Evolutionary conservation across 2,797 vertebrate species (phyloP), one percentile per base, ranked within the genome.

Genomic region (Esox lucius): DNA sequence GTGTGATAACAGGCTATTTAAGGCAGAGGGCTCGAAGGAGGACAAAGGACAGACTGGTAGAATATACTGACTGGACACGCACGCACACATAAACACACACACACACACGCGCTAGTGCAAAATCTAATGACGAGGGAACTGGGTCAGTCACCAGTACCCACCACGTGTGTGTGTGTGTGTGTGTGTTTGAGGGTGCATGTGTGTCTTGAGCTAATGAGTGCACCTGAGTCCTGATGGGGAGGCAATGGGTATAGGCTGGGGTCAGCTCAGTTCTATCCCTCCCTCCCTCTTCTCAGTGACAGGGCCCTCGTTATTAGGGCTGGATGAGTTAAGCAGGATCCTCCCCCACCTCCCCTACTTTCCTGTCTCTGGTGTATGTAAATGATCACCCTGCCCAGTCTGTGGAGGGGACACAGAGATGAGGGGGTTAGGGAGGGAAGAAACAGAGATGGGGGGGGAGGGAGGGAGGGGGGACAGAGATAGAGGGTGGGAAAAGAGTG

Each of bases 231-330:
- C 46, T 49, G 22, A 70, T 46, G 16, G 42, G 46, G 46, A 70
- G 68, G 42, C 22, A 17, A 66, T n/a, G 22, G 46, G 46, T 70
- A 13, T 2, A 7, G n/a, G 19, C 6, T n/a, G 22, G 46, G 24
- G 46, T 74, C 71, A 65, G 59, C 13, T 22, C n/a, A 62, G 71
- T 33, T 33, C 26, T 68, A n/a, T 39, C 33, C 16, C 64, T 77
- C 72, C 19, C 1, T 61, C 69, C 71, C 59, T 73, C 64, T 22
- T 51, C 56, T 77, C 75, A 76, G 62, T 78, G 31, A 59, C 65
- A 6, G 28, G 28, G 33, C 65, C 11, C 65, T 68, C 61, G 64
- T 64, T 28, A 65, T 31, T 46, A 9, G 42, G 42, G 42, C 42
- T 46, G 42, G 42, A 1, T 46, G 11, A 46, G 42, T 46, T 46